Conservation (phyloP, 1,140 invertebrate species). For the Antheraea mylitta region DNA sequence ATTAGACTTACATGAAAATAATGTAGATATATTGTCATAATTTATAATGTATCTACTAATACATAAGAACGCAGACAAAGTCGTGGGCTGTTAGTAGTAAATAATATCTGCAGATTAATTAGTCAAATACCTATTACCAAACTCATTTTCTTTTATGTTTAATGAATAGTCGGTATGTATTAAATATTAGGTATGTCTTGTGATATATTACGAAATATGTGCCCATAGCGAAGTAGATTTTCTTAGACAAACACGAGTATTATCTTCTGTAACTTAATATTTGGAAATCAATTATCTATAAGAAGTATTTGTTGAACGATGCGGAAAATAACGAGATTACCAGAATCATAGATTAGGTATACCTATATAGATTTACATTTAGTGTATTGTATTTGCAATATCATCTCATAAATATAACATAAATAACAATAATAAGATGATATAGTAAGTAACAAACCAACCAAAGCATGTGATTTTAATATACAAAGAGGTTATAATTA, state of each 20-base stretch:
- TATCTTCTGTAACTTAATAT: slow-evolving; percentile 56
- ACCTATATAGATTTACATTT: background rate
- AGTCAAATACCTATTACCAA: too few relatives aligned
- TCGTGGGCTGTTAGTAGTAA: too few relatives aligned
- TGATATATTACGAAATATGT: slow-evolving; percentile 24
- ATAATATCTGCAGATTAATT: too few relatives aligned
- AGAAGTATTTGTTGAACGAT: slow-evolving; percentile 43
- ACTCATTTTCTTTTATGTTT: background rate
- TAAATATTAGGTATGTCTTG: slow-evolving; percentile 8
- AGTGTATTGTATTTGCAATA: background rate
- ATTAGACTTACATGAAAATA: too few relatives aligned
- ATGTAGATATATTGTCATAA: too few relatives aligned
- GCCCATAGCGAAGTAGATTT: slow-evolving; percentile 24
- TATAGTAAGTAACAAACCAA: too few relatives aligned
- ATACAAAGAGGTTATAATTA: too few relatives aligned
- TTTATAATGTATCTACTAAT: too few relatives aligned
- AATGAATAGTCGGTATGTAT: background rate
- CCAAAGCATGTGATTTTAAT: too few relatives aligned
- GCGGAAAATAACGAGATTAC: slow-evolving; percentile 47
- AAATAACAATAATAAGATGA: too few relatives aligned
- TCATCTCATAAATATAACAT: too few relatives aligned
- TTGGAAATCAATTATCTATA: slow-evolving; percentile 63
- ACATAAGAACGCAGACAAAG: too few relatives aligned
- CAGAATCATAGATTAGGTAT: background rate
- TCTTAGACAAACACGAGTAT: slow-evolving; percentile 34